These are phyloP conservation scores for Urocolius indicus DNA, from an alignment of 2,113 vertebrate genomes.

Conservation along the genomic window DNA sequence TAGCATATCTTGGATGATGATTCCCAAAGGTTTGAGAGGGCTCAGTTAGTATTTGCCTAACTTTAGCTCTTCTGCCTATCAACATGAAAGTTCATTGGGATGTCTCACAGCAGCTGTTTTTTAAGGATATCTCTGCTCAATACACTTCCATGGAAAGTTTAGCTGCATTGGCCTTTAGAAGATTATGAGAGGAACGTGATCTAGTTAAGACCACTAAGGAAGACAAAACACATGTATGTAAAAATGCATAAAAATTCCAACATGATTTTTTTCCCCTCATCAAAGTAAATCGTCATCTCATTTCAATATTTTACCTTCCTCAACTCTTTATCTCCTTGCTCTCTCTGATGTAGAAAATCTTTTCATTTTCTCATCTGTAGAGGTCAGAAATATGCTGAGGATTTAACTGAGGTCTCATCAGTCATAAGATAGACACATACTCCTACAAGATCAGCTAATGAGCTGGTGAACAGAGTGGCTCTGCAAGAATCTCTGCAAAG, in stretches of 20 bases:
- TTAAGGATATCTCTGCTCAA: neutral
- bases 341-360: neutral
- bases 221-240: neutral
- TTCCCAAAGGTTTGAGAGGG: neutral
- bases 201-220: neutral
- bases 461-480: neutral
- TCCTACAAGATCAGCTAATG: neutral
- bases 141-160: neutral
- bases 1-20: neutral
- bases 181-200: neutral
- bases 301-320: neutral
- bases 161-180: neutral
- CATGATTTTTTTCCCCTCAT: rapidly evolving
- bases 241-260: neutral
- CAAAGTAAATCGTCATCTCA: neutral
- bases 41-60: neutral
- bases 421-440: rapidly evolving
- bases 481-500: neutral
- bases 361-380: neutral
- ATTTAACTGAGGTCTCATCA: neutral
- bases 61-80: neutral
- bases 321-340: neutral
- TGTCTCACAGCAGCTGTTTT: neutral
- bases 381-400: neutral
- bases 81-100: neutral